Percentiles rank a stretch among this genome's conserved stretches.
Conservation (phyloP, 2,888 invertebrate species). For the Lasioglossum morio region DNA sequence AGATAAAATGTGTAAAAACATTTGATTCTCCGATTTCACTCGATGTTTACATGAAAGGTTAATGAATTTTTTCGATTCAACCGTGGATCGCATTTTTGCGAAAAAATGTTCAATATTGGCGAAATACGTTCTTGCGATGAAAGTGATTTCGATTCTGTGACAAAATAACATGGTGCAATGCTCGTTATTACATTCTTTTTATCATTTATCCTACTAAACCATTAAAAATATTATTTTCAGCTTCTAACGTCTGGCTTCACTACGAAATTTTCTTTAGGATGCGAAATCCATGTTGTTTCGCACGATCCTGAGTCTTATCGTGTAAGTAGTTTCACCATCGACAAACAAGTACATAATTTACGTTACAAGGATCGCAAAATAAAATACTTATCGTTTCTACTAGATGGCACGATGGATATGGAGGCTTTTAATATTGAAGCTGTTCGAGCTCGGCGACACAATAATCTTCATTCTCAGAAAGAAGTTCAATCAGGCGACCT, state of each 20-base stretch:
- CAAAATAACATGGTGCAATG: background rate
- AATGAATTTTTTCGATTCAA: background rate
- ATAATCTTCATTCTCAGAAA: conserved; percentile 90
- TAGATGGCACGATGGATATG: conserved; percentile 86
- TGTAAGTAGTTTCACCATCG: conserved; percentile 82
- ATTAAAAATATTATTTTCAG: conserved; percentile 81
- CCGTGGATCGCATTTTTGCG: background rate
- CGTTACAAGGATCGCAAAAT: background rate
- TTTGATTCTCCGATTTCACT: background rate
- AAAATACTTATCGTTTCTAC: conserved; percentile 27
- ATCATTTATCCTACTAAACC: background rate
- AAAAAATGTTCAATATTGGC: background rate
- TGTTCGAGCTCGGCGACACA: conserved; percentile 89
- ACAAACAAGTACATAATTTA: background rate
- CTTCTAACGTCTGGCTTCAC: conserved; percentile 89
- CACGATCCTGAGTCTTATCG: conserved; percentile 87
- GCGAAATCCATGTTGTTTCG: conserved; percentile 90
- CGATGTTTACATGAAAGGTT: background rate
- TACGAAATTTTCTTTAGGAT: conserved; percentile 87
- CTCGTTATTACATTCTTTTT: background rate
- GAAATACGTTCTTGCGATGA: background rate
- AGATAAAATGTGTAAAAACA: background rate
- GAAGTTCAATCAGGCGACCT: conserved; percentile 89
- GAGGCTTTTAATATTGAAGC: conserved; percentile 88
- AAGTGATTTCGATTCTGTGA: background rate